phyloP scores from a whole-genome alignment of 2,888 invertebrate species.

The Athalia circularis region DNA sequence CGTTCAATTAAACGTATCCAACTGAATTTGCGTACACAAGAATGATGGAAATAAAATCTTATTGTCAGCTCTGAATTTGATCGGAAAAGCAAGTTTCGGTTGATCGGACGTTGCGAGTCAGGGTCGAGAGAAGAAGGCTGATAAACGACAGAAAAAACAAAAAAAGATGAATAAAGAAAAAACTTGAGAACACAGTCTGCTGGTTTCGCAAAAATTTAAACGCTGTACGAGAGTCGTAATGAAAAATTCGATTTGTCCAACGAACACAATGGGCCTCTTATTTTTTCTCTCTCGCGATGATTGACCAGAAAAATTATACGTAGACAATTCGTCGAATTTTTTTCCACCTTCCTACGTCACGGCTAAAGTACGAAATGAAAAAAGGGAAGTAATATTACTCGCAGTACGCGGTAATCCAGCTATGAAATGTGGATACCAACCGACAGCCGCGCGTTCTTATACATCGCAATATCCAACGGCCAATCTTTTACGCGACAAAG shows the following conservation, averaged over 20 bases:
- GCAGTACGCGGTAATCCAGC: neutral
- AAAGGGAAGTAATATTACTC: neutral
- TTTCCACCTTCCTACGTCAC: neutral
- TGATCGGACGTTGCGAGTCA: conserved; percentile 21
- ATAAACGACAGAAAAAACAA: conserved; percentile 5
- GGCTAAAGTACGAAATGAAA: neutral
- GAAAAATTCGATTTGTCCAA: neutral
- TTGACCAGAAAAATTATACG: neutral
- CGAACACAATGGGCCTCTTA: neutral
- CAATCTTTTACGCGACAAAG: conserved; percentile 28
- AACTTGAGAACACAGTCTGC: neutral
- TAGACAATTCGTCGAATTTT: neutral
- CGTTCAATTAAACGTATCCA: neutral
- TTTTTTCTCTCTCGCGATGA: neutral
- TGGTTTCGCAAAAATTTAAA: neutral
- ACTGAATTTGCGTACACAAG: neutral
- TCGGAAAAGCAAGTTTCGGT: conserved; percentile 32
- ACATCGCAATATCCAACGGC: neutral
- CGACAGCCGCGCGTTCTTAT: neutral
- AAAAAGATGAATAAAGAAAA: neutral
- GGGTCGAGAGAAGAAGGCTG: conserved; percentile 30
- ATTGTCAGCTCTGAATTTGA: conserved; percentile 17
- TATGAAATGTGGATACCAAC: neutral
- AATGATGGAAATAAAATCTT: neutral
- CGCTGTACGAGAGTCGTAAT: neutral